Base-by-base conservation (phyloP, 2,113 vertebrate species). In the Notarius lentiginosus region DNA sequence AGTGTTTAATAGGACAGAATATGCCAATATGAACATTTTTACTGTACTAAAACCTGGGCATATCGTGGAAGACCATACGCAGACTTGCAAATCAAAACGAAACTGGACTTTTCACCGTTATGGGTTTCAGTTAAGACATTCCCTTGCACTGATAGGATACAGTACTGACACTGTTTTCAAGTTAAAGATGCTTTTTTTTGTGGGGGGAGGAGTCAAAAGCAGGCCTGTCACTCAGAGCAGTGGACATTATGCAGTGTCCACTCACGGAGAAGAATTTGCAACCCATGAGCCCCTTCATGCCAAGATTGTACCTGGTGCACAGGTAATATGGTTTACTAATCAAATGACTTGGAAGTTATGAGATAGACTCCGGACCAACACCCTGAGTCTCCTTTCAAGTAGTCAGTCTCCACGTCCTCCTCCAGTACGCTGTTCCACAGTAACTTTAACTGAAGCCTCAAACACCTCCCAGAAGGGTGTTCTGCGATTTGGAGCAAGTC, bases 111-210 rank as follows among this genome's bases (percentile, higher is more conserved):
- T 79, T 86, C 68, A 86, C 76, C 55, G 77, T 34, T n/a, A 68
- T 30, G 72, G 53, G 63, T 61, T 84, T 85, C 68, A 68, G 41
- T 75, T 77, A 17, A 87, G 89, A 87, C 83, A 84, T 88, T 89
- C 66, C 85, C 65, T 89, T 47, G 65, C 58, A 86, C 58, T 82
- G 87, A 83, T 53, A 72, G 60, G 53, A 49, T 86, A 85, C 87
- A 90, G 83, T 88, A 87, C 84, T 72, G 61, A 70, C 51, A 82
- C 47, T 83, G 79, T 75, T 41, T 90, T 90, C 68, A 89, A 89
- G 85, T 83, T 70, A 85, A 87, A 58, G 66, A 84, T 82, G 49
- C 49, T 55, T 86, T 15, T 84, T 56, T 56, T 55, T 86, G 79
- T 11, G 22, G n/a, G 82, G 7, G 60, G 20, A 79, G 61, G 79